Percentiles rank a stretch among this genome's conserved stretches.
Evolutionary conservation across 2,888 invertebrate species (phyloP).

Genomic region (Molorchus minor): DNA sequence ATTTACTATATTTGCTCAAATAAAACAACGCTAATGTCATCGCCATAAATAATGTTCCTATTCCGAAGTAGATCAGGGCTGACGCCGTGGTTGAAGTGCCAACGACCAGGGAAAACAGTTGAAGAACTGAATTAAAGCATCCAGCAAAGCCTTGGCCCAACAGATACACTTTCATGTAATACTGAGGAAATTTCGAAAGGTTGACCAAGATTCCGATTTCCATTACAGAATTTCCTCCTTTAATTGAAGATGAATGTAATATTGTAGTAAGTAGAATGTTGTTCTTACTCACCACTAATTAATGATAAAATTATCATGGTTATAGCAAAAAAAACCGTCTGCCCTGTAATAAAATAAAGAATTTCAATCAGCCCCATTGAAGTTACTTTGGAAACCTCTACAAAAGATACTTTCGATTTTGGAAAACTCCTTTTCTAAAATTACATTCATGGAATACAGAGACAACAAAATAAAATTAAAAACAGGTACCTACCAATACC

Average conservation of each 20-base stretch:
- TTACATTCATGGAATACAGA: background rate
- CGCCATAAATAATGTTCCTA: conserved; percentile 12
- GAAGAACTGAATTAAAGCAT: conserved; percentile 19
- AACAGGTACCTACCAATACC: too few species aligned
- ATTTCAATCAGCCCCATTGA: too few species aligned
- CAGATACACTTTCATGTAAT: conserved; percentile 13
- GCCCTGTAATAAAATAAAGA: conserved; percentile 14
- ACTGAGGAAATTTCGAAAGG: conserved; percentile 18
- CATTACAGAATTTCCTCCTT: background rate
- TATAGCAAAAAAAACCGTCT: conserved; percentile 5
- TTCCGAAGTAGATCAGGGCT: conserved; percentile 22
- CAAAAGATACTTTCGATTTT: too few species aligned
- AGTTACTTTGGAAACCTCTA: too few species aligned
- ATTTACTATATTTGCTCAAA: background rate
- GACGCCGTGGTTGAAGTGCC: background rate
- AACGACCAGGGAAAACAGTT: conserved; percentile 18
- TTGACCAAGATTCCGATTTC: conserved; percentile 1
- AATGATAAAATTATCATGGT: background rate
- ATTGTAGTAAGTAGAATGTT: too few species aligned
- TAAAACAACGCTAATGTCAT: conserved; percentile 9
- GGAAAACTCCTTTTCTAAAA: too few species aligned
- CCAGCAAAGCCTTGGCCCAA: conserved; percentile 24
- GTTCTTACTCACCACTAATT: background rate
- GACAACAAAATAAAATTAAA: background rate
- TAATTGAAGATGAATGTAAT: background rate